Base-by-base conservation (phyloP, 2,113 vertebrate species). In the Corythornis cristatus region DNA sequence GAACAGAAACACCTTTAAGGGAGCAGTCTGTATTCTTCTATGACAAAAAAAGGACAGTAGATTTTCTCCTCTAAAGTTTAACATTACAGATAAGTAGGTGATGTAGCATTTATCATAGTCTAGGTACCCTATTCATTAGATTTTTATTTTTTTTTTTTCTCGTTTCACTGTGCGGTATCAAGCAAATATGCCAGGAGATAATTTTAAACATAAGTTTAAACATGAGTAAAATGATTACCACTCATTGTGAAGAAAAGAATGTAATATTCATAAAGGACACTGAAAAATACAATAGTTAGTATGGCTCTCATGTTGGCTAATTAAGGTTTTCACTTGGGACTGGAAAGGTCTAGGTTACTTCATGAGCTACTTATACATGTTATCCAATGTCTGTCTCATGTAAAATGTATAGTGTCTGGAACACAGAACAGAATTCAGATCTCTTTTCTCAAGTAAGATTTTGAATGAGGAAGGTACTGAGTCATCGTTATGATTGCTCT, bases 381-480 rank as follows among this genome's bases (percentile, higher is more conserved):
- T 83, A 83, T 62, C 43, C 40, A 67, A 11, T 46, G 26, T 61
- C 58, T 84, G 5, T 31, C 57, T 95, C 61, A 84, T 89, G 57
- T 57, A 61, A 93, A 93, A 95, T 95, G 23, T 25, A 84, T 91
- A 37, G 25, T 8, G 18, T 60, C 60, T 65, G 40, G n/a, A 92
- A 72, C 5, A 89, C 18, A 75, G 42, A 86, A 66, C 6, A 28
- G 23, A 90, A 87, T 21, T 8, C 2, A 0, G 2, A 45, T 72
- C 35, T 93, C 62, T 84, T n/a, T 71, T 78, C 65, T 89, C 77
- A 90, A 65, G n/a, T 57, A 68, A 90, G 29, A 77, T 83, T 86
- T 90, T 90, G 73, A 95, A 90, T 31, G 22, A 67, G 25, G 26
- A 84, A 51, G 28, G 12, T 82, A 64, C 61, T 8, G 66, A 85